Conservation (phyloP, 2,113 vertebrate genomes). For the Melanerpes aurifrons region DNA sequence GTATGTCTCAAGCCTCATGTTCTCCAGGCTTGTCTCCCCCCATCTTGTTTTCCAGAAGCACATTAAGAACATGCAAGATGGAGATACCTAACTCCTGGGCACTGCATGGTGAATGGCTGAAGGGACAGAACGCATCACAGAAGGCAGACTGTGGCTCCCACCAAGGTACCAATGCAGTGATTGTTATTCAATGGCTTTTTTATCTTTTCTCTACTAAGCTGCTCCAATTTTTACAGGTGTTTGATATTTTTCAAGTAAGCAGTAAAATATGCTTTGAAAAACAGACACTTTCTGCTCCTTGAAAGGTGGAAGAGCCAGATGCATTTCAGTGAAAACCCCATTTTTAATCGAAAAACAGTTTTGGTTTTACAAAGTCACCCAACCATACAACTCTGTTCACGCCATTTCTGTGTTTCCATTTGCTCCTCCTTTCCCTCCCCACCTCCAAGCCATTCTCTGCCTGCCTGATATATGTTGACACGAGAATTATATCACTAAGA, state of each 20-base stretch:
- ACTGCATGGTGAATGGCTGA: rapidly evolving
- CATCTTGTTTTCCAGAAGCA: background rate
- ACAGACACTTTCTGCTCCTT: background rate
- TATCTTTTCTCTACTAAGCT: background rate
- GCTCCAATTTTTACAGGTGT: background rate
- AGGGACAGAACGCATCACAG: background rate
- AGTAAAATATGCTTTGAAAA: background rate
- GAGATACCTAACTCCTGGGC: background rate
- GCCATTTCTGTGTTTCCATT: background rate
- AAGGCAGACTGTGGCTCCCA: background rate
- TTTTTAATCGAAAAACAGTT: constrained; percentile 17
- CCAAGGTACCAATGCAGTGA: background rate
- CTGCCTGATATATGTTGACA: constrained; percentile 55
- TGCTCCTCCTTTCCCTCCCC: background rate
- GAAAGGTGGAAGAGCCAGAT: background rate
- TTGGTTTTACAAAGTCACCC: constrained; percentile 15
- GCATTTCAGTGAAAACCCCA: background rate
- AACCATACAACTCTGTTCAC: background rate
- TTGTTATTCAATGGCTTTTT: background rate
- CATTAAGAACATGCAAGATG: rapidly evolving
- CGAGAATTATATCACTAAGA: constrained; percentile 51
- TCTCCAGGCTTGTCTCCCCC: background rate
- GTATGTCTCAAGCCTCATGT: background rate
- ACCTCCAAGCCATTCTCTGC: background rate
- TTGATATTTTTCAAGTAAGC: background rate